Evolutionary conservation across 1,140 invertebrate species (phyloP).

Genomic region (Cyphomyrmex costatus): DNA sequence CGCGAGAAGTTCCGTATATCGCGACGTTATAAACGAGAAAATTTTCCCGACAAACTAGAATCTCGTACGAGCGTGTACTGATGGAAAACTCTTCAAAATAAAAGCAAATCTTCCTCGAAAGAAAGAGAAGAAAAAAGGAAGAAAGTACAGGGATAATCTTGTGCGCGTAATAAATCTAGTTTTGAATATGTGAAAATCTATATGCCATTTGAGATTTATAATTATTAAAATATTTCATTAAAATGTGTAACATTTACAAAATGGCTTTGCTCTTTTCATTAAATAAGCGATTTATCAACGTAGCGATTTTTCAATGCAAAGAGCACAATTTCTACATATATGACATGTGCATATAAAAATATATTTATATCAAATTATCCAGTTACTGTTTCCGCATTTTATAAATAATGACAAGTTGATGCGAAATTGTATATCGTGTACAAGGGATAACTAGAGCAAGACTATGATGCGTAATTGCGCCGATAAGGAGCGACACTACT

Average conservation of each 20-base stretch:
- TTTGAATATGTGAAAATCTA: conserved; percentile 1
- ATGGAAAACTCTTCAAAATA: conserved; percentile 2
- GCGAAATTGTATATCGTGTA: not conserved
- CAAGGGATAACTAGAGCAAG: conserved; percentile 20
- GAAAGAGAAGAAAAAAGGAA: not conserved
- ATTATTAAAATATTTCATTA: not conserved
- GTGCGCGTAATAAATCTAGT: not conserved
- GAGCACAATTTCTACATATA: not conserved
- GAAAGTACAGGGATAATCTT: not conserved
- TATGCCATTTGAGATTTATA: not conserved
- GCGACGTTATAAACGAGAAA: conserved; percentile 21
- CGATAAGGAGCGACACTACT: conserved; percentile 19
- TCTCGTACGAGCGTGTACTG: not conserved
- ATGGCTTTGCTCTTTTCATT: not conserved
- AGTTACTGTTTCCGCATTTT: not conserved
- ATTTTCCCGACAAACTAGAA: conserved; percentile 1
- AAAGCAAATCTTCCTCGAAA: not conserved
- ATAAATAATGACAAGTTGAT: conserved; percentile 26
- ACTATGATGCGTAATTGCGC: conserved; percentile 6
- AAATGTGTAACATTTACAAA: not conserved
- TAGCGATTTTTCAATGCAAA: not conserved
- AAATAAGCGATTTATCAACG: not conserved
- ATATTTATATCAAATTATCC: conserved; percentile 7
- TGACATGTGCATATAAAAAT: not conserved
- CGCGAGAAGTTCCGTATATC: conserved; percentile 9